These are phyloP conservation scores for Tyria jacobaeae DNA, from an alignment of 2,888 invertebrate species.

Conservation along the genomic window DNA sequence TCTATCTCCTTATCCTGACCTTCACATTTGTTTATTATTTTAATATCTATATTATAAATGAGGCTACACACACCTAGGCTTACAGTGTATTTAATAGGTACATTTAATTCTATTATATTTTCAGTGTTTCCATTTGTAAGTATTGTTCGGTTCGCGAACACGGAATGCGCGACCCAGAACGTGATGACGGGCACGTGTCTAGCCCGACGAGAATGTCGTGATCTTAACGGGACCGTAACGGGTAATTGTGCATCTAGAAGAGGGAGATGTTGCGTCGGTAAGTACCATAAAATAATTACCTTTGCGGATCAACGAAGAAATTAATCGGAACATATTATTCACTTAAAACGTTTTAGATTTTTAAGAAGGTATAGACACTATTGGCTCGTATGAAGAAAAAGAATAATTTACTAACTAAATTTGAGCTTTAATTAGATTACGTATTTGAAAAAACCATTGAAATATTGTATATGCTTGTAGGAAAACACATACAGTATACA, in stretches of 20 bases:
- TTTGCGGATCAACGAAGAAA: background rate
- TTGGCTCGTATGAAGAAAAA: background rate
- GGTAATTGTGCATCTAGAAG: slow-evolving; percentile 91
- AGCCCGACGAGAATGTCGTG: slow-evolving; percentile 91
- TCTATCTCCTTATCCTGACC: too few relatives aligned
- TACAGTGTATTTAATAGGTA: too few relatives aligned
- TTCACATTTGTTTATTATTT: too few relatives aligned
- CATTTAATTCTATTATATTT: slow-evolving; percentile 30
- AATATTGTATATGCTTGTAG: too few relatives aligned
- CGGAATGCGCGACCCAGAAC: slow-evolving; percentile 88
- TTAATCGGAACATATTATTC: background rate
- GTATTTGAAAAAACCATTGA: too few relatives aligned
- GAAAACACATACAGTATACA: too few relatives aligned
- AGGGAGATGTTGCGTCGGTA: slow-evolving; percentile 94
- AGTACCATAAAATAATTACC: slow-evolving; percentile 61
- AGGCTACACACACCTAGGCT: too few relatives aligned
- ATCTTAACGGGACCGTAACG: slow-evolving; percentile 90
- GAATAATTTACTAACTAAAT: background rate
- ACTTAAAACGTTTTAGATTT: too few relatives aligned
- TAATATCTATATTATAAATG: too few relatives aligned
- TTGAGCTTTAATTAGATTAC: too few relatives aligned
- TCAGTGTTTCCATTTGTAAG: slow-evolving; percentile 90
- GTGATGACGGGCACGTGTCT: slow-evolving; percentile 91
- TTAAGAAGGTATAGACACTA: too few relatives aligned
- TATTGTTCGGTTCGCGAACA: slow-evolving; percentile 92